Evolutionary conservation across 2,888 invertebrate species (phyloP), one percentile per base, ranked within the genome.

Genomic region (Terebella lapidaria): DNA sequence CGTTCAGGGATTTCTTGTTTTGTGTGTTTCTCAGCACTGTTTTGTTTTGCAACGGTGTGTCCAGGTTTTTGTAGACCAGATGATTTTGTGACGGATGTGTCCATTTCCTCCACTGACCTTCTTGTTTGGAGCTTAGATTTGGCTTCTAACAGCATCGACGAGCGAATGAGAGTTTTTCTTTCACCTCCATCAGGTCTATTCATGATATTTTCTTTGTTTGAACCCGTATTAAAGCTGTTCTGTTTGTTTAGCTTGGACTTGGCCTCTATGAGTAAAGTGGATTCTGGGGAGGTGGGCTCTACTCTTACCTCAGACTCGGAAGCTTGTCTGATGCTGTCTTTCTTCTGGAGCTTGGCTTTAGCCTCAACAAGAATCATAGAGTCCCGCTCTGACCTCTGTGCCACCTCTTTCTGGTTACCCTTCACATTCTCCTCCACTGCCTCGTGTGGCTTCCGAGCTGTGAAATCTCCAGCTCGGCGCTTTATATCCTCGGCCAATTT

Each of bases 361-460:
- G 53, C 53, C 22, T 25, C 27, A 15, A 28, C 53, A 4, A 53
- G 28, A 15, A 53, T 10, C 15, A 15, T 10, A 15, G 53, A 53
- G 18, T 49, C 49, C 22, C n/a, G n/a, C 15, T 49, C 18, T 5
- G 24, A 20, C 54, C 22, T 45, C 15, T 57, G 55, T 1, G 35
- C 3, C 0, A 35, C 56, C 18, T 35, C 60, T 10, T 54, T 54
- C 28, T 54, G 27, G 20, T 57, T 5, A 20, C 55, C 54, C 3
- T 54, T 59, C 3, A 25, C 55, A 26, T 54, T 47, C 18, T 59
- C 58, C 26, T 61, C 67, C 24, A 67, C 62, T 1, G 35, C 58
- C 45, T 68, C 67, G 51, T 68, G 64, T 1, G 64, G 64, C 25
- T 56, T 60, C 4, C 66, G 54, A 4, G 67, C 59, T 5, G 63